A percentile compares a stretch with the other conserved stretches of the same genome.
Conservation (phyloP, 2,888 invertebrate genomes). For the Stomorhina lunata region DNA sequence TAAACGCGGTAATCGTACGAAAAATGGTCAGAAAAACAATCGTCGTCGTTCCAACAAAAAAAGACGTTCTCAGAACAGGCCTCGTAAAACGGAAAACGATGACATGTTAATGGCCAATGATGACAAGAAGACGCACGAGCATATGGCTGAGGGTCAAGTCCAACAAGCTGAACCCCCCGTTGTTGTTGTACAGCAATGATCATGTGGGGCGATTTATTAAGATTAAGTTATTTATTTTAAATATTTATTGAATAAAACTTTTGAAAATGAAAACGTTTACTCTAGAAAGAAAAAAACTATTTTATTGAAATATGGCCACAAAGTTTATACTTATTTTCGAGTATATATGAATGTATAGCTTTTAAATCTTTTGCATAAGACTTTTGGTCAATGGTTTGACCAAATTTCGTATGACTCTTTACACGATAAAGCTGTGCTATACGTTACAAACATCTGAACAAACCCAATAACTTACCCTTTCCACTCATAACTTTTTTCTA, state of each 20-base stretch:
- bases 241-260: slow-evolving; percentile 45
- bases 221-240: slow-evolving; percentile 41
- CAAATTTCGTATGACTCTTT: no score
- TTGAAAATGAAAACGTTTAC: not conserved
- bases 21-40: not conserved
- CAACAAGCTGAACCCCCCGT: not conserved
- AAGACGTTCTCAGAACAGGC: not conserved
- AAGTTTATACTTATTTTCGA: no score
- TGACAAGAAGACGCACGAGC: not conserved
- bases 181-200: not conserved
- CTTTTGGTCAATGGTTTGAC: no score
- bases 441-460: no score
- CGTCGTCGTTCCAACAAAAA: not conserved
- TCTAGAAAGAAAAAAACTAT: no score
- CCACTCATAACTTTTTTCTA: no score
- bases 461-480: no score
- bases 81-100: slow-evolving; percentile 14
- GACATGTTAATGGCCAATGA: not conserved
- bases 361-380: no score
- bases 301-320: no score
- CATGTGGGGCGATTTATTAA: not conserved
- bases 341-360: no score
- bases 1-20: not conserved
- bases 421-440: no score
- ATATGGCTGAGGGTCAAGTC: not conserved